A percentile compares a stretch with the other conserved stretches of the same genome.
These are phyloP conservation scores for Lepidurus apus DNA, from an alignment of 1,140 invertebrate species.

Conservation along the genomic window DNA sequence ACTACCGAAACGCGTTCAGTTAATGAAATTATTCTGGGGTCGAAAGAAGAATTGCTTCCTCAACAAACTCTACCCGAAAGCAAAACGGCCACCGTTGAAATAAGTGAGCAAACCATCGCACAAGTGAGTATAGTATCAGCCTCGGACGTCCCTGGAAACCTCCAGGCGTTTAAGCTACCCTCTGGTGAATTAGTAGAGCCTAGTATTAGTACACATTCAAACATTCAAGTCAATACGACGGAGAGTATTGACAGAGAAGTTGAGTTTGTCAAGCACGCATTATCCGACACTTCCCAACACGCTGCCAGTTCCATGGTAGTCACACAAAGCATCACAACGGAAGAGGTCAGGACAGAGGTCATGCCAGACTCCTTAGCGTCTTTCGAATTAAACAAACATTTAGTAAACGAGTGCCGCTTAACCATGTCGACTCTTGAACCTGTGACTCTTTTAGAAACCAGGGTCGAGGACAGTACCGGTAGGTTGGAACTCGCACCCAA, in stretches of 20 bases:
- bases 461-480: neutral
- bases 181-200: neutral
- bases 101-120: constrained; percentile 9
- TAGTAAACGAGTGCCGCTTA: constrained; percentile 25
- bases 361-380: constrained; percentile 29
- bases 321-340: constrained; percentile 18
- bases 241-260: constrained; percentile 26
- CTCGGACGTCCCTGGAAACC: neutral
- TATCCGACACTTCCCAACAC: constrained; percentile 24
- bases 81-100: constrained; percentile 5
- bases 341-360: constrained; percentile 31
- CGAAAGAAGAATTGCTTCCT: neutral
- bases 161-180: neutral
- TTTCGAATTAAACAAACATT: constrained; percentile 21
- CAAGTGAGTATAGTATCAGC: neutral
- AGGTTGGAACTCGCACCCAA: constrained; percentile 9
- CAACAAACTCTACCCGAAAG: neutral
- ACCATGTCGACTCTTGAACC: constrained; percentile 26
- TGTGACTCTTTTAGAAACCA: constrained; percentile 34
- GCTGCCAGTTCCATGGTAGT: constrained; percentile 7
- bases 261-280: constrained; percentile 28
- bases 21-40: neutral
- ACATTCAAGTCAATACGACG: constrained; percentile 23
- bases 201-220: neutral
- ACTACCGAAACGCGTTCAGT: constrained; percentile 7